phyloP scores from a whole-genome alignment of 2,113 vertebrate genomes.

The Lagenorhynchus albirostris region DNA sequence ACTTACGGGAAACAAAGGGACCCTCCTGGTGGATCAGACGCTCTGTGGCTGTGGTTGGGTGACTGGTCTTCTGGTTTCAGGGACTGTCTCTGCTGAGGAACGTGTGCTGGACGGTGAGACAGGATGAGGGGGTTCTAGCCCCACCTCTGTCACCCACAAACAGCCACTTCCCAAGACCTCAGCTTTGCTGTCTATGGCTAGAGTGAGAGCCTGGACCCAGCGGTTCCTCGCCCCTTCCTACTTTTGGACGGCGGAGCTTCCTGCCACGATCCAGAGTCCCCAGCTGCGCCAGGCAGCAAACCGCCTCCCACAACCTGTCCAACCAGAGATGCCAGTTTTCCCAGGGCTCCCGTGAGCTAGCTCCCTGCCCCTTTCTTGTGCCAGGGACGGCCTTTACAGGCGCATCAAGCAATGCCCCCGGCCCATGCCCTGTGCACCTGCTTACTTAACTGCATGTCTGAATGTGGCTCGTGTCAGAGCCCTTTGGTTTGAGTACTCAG shows the following conservation, averaged over 20 bases:
- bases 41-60: background rate
- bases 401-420: background rate
- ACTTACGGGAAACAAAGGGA: background rate
- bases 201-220: background rate
- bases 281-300: constrained; percentile 47
- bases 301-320: constrained; percentile 70
- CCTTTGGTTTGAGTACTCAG: background rate
- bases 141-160: background rate
- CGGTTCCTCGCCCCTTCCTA: background rate
- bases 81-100: background rate
- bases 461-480: background rate
- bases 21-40: background rate
- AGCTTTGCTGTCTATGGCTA: background rate
- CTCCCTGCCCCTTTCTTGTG: constrained; percentile 1
- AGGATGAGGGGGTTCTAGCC: background rate
- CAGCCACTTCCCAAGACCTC: background rate
- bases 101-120: background rate
- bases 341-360: background rate
- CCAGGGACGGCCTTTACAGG: constrained; percentile 5
- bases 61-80: background rate
- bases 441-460: background rate
- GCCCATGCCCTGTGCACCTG: constrained; percentile 14
- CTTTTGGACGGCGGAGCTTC: background rate
- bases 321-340: constrained; percentile 74
- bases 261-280: constrained; percentile 38